These are phyloP conservation scores for Germaria angustata DNA, from an alignment of 2,888 invertebrate genomes.

Conservation along the genomic window DNA sequence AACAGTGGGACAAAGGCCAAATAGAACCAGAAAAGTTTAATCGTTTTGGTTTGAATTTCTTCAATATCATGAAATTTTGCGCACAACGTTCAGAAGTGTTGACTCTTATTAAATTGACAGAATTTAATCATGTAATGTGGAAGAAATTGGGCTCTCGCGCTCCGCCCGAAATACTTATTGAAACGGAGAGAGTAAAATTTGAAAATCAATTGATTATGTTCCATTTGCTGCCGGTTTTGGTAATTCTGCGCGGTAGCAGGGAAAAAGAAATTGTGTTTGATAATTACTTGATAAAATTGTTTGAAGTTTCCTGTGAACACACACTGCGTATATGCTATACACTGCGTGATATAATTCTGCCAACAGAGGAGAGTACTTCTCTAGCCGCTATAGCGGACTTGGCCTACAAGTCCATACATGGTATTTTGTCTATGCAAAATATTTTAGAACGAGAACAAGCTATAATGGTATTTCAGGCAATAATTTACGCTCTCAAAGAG, in stretches of 20 bases:
- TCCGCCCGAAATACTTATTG: slow-evolving; percentile 77
- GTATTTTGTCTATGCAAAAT: slow-evolving; percentile 80
- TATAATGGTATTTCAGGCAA: slow-evolving; percentile 83
- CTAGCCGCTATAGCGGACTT: slow-evolving; percentile 72
- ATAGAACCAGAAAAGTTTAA: slow-evolving; percentile 74
- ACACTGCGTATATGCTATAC: slow-evolving; percentile 83
- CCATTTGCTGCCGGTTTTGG: slow-evolving; percentile 84
- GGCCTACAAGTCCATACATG: slow-evolving; percentile 78
- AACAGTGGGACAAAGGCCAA: slow-evolving; percentile 72
- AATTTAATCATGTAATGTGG: slow-evolving; percentile 80
- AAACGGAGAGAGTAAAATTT: slow-evolving; percentile 79
- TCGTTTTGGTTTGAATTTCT: slow-evolving; percentile 77
- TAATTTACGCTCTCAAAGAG: slow-evolving; percentile 83
- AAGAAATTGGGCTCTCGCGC: slow-evolving; percentile 77
- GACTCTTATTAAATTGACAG: slow-evolving; percentile 78
- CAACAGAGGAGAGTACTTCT: slow-evolving; percentile 67
- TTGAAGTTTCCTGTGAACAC: slow-evolving; percentile 84
- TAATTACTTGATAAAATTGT: slow-evolving; percentile 82
- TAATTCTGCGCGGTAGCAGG: slow-evolving; percentile 77
- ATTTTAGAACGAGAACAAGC: slow-evolving; percentile 83
- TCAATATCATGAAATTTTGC: slow-evolving; percentile 79
- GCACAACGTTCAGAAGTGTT: slow-evolving; percentile 75
- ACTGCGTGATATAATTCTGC: slow-evolving; percentile 80
- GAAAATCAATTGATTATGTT: slow-evolving; percentile 84
- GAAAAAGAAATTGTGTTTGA: slow-evolving; percentile 80